Conservation (phyloP, 1,140 invertebrate genomes). For the Cydia strobilella region DNA sequence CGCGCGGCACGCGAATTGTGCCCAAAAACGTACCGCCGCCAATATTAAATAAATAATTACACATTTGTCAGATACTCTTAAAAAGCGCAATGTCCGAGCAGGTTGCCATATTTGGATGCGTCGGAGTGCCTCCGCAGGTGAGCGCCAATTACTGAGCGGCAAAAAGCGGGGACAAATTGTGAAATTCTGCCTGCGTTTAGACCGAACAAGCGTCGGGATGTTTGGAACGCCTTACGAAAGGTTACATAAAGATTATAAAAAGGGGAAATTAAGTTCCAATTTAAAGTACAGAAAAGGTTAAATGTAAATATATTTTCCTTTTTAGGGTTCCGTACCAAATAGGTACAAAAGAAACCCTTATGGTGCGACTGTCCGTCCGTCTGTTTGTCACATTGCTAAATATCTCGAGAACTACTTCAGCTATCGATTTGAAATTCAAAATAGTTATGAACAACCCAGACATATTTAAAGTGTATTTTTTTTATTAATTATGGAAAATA, state of each 20-base stretch:
- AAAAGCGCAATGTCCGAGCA: conserved; percentile 62
- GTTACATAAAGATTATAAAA: background rate
- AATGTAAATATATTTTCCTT: too few species aligned
- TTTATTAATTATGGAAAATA: too few species aligned
- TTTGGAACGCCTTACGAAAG: conserved; percentile 7
- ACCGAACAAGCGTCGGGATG: conserved; percentile 8
- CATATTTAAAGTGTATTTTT: too few species aligned
- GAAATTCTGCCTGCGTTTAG: conserved; percentile 61
- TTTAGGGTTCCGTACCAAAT: too few species aligned
- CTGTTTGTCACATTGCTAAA: too few species aligned
- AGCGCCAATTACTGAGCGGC: conserved; percentile 65
- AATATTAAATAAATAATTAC: conserved; percentile 79
- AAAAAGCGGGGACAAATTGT: conserved; percentile 77
- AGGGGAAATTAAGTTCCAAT: conserved; percentile 1
- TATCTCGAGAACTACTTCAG: too few species aligned
- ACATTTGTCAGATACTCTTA: conserved; percentile 76
- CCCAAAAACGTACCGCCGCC: conserved; percentile 60
- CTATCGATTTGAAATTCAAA: too few species aligned
- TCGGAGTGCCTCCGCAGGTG: conserved; percentile 60
- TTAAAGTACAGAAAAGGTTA: background rate
- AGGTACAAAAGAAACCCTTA: too few species aligned
- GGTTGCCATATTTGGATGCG: conserved; percentile 67
- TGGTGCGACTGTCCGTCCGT: too few species aligned
- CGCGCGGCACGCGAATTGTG: conserved; percentile 65
- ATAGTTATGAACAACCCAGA: too few species aligned